A percentile compares a stretch with the other conserved stretches of the same genome.
phyloP scores from a whole-genome alignment of 2,113 vertebrate species.

The Oceanites oceanicus region DNA sequence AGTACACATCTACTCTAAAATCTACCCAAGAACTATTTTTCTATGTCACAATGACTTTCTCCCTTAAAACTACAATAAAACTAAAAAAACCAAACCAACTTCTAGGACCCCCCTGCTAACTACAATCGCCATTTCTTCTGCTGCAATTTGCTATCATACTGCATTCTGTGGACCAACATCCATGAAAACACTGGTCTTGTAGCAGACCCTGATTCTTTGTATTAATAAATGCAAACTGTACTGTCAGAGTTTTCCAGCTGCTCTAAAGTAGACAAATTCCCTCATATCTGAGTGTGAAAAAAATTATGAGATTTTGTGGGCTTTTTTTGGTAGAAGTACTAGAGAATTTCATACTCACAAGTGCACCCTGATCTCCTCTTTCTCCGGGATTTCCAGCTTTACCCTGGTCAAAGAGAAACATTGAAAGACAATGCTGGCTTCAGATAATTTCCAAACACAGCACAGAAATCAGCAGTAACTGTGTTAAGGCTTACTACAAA shows the following conservation, averaged over 20 bases:
- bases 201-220: background rate
- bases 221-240: background rate
- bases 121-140: background rate
- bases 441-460: background rate
- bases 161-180: background rate
- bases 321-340: background rate
- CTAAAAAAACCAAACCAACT: background rate
- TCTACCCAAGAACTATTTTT: background rate
- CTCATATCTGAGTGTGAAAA: background rate
- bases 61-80: background rate
- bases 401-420: slow-evolving; percentile 77
- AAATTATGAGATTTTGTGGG: background rate
- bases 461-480: background rate
- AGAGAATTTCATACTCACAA: slow-evolving; percentile 78
- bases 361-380: slow-evolving; percentile 82
- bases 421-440: slow-evolving; percentile 3
- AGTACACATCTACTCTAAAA: background rate
- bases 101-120: background rate
- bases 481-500: background rate
- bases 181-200: background rate
- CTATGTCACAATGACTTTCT: background rate
- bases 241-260: background rate
- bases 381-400: slow-evolving; percentile 89
- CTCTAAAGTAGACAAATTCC: background rate
- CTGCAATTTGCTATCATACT: background rate